A percentile compares a stretch with the other conserved stretches of the same genome.
Evolutionary conservation across 2,888 invertebrate species (phyloP).

Genomic region (Dugesia japonica): DNA sequence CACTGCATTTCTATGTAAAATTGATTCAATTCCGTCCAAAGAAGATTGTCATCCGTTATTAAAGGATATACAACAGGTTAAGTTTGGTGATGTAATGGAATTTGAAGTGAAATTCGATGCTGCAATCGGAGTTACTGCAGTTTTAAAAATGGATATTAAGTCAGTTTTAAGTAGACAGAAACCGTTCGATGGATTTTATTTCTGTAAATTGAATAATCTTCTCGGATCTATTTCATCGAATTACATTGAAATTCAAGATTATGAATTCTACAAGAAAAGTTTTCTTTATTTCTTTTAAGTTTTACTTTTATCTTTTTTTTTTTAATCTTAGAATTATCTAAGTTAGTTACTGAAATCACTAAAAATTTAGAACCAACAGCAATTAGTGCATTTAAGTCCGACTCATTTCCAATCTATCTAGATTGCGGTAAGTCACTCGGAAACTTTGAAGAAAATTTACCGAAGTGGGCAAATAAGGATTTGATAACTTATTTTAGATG

Average conservation of each 20-base stretch:
- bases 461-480: neutral
- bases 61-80: neutral
- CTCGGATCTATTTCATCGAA: neutral
- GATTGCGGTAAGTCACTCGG: neutral
- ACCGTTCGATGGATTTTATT: conserved; percentile 10
- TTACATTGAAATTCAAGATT: conserved; percentile 1
- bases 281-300: too few relatives aligned
- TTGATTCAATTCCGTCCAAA: neutral
- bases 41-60: neutral
- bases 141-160: neutral
- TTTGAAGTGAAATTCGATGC: neutral
- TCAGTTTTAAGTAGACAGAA: neutral
- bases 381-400: neutral
- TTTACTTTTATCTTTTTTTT: too few relatives aligned
- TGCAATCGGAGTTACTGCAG: neutral
- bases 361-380: neutral
- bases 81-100: neutral
- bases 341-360: too few relatives aligned
- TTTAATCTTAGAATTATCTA: too few relatives aligned
- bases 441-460: neutral
- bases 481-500: neutral
- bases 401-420: neutral
- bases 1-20: neutral
- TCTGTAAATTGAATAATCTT: neutral
- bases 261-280: neutral